Conservation (phyloP, 2,113 vertebrate genomes). For the Xyliphius kryptos region DNA sequence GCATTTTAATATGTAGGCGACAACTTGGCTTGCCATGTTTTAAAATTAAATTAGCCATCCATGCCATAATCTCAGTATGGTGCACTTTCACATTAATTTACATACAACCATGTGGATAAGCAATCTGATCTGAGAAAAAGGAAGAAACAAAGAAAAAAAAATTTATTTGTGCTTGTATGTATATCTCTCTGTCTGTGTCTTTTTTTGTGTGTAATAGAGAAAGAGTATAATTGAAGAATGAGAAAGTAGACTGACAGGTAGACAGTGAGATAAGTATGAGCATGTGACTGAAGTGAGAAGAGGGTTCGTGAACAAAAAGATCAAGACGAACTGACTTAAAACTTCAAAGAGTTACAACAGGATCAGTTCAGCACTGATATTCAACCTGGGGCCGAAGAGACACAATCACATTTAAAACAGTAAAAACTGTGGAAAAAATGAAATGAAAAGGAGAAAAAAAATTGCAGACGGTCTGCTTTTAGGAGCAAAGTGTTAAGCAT, state of each 20-base stretch:
- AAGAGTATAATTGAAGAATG: background rate
- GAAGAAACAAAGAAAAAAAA: background rate
- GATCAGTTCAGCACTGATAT: constrained; percentile 32
- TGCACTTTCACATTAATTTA: background rate
- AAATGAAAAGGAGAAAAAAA: too few species aligned
- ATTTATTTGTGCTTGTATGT: background rate
- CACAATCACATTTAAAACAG: constrained; percentile 12
- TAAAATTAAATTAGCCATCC: constrained; percentile 9
- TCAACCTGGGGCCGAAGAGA: constrained; percentile 36
- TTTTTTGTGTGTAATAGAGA: background rate
- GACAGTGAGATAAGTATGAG: background rate
- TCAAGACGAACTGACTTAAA: constrained; percentile 12
- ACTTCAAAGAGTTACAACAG: constrained; percentile 38
- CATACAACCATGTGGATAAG: background rate
- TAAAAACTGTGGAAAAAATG: constrained; percentile 8
- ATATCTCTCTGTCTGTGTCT: background rate
- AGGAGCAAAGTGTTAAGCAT: too few species aligned
- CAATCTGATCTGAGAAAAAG: background rate
- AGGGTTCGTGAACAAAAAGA: background rate
- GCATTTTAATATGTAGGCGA: background rate
- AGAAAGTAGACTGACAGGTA: background rate
- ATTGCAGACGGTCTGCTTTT: too few species aligned
- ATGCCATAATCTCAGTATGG: constrained; percentile 4
- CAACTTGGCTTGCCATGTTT: constrained; percentile 5
- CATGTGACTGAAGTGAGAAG: background rate